phyloP scores from a whole-genome alignment of 53 echinoderm and acorn worm genomes.

The Patiria pectinifera region DNA sequence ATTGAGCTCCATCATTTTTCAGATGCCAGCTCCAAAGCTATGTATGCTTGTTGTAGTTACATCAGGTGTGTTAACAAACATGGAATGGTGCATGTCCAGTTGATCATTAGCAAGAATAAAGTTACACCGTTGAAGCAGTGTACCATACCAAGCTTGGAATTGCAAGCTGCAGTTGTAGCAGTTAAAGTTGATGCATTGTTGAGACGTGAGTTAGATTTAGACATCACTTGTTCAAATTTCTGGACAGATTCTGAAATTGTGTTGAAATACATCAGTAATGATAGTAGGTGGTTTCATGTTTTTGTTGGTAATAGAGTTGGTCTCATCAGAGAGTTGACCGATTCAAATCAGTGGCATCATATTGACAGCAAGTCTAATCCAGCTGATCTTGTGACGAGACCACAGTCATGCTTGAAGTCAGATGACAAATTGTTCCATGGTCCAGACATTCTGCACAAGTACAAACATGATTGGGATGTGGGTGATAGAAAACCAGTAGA shows the following conservation, averaged over 20 bases:
- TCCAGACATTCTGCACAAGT: slow-evolving; percentile 50
- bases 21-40: slow-evolving; percentile 30
- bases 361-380: slow-evolving; percentile 47
- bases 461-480: no score
- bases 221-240: slow-evolving; percentile 29
- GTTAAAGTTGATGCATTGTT: no score
- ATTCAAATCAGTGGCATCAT: slow-evolving; percentile 57
- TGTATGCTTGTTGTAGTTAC: slow-evolving; percentile 36
- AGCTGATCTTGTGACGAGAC: slow-evolving; percentile 47
- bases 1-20: no score
- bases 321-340: no score
- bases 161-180: slow-evolving; percentile 36
- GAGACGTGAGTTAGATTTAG: slow-evolving; percentile 39
- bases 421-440: slow-evolving; percentile 35
- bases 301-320: slow-evolving; percentile 65
- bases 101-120: no score
- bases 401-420: background rate
- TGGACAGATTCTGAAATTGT: slow-evolving; percentile 56
- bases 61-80: slow-evolving; percentile 13
- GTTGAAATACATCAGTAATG: slow-evolving; percentile 24
- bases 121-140: slow-evolving; percentile 18
- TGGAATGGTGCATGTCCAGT: no score
- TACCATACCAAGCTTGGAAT: slow-evolving; percentile 24
- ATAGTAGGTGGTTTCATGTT: slow-evolving; percentile 40
- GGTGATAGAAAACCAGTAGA: no score